These are phyloP conservation scores for Sthenelais limicola DNA, from an alignment of 2,888 invertebrate genomes.

Conservation along the genomic window DNA sequence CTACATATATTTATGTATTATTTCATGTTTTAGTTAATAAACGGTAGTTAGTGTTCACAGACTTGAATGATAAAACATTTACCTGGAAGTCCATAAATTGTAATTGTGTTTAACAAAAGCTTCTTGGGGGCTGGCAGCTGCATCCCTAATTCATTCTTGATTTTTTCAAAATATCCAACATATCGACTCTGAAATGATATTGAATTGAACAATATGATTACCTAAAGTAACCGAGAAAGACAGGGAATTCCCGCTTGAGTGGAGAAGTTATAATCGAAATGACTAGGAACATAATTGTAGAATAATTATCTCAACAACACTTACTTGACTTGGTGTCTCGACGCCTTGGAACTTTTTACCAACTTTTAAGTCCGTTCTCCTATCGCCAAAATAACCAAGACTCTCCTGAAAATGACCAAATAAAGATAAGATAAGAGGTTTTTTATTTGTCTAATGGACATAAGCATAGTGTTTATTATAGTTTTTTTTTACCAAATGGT, in stretches of 20 bases:
- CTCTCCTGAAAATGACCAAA: conserved; percentile 72
- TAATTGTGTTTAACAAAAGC: conserved; percentile 59
- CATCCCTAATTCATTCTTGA: conserved; percentile 69
- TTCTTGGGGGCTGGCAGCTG: conserved; percentile 68
- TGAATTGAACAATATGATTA: background rate
- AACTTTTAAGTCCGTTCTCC: conserved; percentile 73
- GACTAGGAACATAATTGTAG: too few species aligned
- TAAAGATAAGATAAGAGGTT: too few species aligned
- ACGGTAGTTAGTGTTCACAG: too few species aligned
- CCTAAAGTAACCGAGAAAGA: background rate
- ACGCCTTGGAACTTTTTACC: conserved; percentile 75
- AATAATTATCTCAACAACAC: background rate
- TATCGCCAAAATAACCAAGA: conserved; percentile 74
- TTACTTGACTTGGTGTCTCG: conserved; percentile 75
- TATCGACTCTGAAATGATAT: conserved; percentile 72
- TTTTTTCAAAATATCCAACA: conserved; percentile 74
- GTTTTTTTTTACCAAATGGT: too few species aligned
- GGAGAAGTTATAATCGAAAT: too few species aligned
- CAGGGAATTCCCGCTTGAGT: too few species aligned
- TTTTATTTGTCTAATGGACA: background rate
- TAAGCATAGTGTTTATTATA: background rate
- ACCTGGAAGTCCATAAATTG: conserved; percentile 23
- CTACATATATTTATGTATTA: too few species aligned
- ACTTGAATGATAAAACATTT: too few species aligned
- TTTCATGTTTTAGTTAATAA: too few species aligned